Percentiles rank a stretch among this genome's conserved stretches.
Evolutionary conservation across 2,888 invertebrate species (phyloP).

Genomic region (Acanthosepion lycidas): DNA sequence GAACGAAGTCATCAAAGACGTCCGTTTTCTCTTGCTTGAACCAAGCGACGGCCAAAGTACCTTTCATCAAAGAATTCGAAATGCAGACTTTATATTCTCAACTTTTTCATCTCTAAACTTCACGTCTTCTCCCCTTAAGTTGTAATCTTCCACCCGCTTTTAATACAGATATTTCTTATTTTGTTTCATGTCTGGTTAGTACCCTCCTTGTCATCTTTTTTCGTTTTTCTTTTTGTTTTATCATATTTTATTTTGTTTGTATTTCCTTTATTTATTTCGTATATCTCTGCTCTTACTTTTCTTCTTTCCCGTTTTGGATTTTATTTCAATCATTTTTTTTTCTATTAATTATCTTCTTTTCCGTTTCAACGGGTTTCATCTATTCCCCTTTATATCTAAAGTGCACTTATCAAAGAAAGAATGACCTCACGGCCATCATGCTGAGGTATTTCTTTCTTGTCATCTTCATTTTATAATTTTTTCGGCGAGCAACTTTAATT

Average conservation of each 20-base stretch:
- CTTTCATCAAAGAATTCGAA: conserved; percentile 20
- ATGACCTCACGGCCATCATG: background rate
- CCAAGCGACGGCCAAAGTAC: background rate
- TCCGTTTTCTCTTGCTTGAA: background rate
- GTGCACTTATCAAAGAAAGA: background rate
- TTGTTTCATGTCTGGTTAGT: background rate
- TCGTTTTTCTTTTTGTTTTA: background rate
- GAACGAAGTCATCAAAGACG: background rate
- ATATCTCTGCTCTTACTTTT: no score
- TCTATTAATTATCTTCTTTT: background rate
- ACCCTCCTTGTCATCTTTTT: background rate
- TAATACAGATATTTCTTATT: background rate
- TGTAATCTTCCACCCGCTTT: background rate
- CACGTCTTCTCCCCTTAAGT: background rate
- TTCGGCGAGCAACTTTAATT: background rate
- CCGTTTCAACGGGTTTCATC: background rate
- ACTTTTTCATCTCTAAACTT: background rate
- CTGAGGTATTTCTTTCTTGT: background rate
- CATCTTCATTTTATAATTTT: background rate
- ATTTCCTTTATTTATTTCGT: background rate
- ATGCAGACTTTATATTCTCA: background rate
- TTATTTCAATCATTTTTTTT: background rate
- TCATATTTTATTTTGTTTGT: background rate
- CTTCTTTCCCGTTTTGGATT: no score
- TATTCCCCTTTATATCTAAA: background rate